Conservation (phyloP, 2,113 vertebrate genomes). For the Rissa tridactyla region DNA sequence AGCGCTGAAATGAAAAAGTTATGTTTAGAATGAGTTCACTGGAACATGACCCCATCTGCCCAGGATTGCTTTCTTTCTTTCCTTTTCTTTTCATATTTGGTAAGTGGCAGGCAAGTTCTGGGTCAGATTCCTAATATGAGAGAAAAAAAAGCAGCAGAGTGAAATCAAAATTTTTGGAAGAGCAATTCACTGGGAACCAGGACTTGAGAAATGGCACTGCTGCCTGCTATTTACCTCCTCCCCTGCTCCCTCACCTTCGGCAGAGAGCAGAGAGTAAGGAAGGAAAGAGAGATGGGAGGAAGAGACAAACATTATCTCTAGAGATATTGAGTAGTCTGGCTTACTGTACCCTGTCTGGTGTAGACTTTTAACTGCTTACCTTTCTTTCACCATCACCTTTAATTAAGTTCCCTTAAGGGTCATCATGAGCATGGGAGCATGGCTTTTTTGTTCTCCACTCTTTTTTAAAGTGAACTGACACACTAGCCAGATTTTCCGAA, state of each 20-base stretch:
- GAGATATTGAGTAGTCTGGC: not conserved
- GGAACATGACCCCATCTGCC: not conserved
- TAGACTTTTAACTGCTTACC: not conserved
- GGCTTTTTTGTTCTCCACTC: not conserved
- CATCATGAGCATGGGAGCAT: not conserved
- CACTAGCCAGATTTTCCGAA: slow-evolving; percentile 8
- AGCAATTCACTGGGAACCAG: not conserved
- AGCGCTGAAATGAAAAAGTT: not conserved
- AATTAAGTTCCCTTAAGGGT: slow-evolving; percentile 48
- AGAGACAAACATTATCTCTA: not conserved
- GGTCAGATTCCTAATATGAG: not conserved
- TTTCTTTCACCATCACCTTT: not conserved
- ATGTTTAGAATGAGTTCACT: slow-evolving; percentile 32
- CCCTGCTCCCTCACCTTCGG: not conserved
- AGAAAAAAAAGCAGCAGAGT: not conserved
- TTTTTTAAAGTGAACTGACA: slow-evolving; percentile 11
- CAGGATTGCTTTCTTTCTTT: not conserved
- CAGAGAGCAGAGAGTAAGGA: not conserved
- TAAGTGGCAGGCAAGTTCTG: not conserved
- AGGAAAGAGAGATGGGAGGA: not conserved
- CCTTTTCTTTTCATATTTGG: not conserved
- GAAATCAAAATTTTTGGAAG: not conserved
- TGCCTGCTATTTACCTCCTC: not conserved
- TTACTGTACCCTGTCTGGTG: not conserved
- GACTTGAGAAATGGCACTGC: not conserved